These are phyloP conservation scores for Spodoptera litura DNA, from an alignment of 1,140 invertebrate genomes.

Conservation along the genomic window DNA sequence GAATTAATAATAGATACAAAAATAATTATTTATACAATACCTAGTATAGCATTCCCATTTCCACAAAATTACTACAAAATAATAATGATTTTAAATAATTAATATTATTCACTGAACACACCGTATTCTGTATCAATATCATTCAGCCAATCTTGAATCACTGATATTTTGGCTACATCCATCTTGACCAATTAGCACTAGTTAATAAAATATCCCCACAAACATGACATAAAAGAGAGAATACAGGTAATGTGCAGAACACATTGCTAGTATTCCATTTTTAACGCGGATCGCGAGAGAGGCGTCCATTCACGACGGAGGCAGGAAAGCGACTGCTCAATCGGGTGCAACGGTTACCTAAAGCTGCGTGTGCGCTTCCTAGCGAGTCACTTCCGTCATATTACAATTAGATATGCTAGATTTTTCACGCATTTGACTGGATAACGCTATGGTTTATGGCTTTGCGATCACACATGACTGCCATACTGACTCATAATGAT, in stretches of 20 bases:
- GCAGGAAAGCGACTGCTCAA: slow-evolving; percentile 59
- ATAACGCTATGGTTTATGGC: slow-evolving; percentile 18
- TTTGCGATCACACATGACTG: background rate
- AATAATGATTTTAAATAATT: background rate
- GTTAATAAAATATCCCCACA: background rate
- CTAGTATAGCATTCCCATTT: background rate
- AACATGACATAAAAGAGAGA: background rate
- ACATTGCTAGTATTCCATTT: slow-evolving; percentile 35
- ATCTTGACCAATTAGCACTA: slow-evolving; percentile 34
- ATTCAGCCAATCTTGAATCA: slow-evolving; percentile 48
- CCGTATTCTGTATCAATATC: slow-evolving; percentile 50
- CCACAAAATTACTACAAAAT: background rate
- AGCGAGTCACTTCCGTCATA: slow-evolving; percentile 56
- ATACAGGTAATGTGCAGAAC: slow-evolving; percentile 13
- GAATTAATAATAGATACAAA: too few species aligned
- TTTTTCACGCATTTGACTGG: slow-evolving; percentile 32
- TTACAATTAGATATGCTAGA: slow-evolving; percentile 54
- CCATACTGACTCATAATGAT: background rate
- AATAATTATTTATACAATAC: background rate
- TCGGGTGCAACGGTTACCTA: slow-evolving; percentile 60
- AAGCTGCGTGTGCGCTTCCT: slow-evolving; percentile 62
- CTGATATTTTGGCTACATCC: slow-evolving; percentile 51
- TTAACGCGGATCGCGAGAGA: background rate
- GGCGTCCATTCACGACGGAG: slow-evolving; percentile 51
- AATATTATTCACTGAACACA: slow-evolving; percentile 49